Evolutionary conservation across 1,140 invertebrate genomes (phyloP), one percentile per base, ranked within the genome.

Genomic region (Octopus bimaculoides): DNA sequence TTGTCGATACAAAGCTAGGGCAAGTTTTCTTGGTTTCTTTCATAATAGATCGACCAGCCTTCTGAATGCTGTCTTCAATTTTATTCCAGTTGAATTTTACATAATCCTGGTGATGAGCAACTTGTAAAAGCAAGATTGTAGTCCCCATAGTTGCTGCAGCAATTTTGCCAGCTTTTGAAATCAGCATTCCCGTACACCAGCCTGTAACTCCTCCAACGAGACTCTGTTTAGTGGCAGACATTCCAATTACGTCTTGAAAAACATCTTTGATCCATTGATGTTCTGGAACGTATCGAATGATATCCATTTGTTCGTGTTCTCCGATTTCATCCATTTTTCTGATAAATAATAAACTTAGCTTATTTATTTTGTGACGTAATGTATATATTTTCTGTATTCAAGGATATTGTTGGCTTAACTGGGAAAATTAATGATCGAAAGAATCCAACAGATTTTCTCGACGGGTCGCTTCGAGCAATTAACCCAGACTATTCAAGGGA

Each of bases 91-190:
- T 89, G 52, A 91, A 88, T 79, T 95, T 95, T 75, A 98, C 94
- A 83, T 97, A 97, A n/a, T 96, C 96, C 87, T 96, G 94, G 86
- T 97, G 94, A 81, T 95, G 94, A 4, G 96, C 96, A 84, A 90
- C 92, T 91, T 98, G 95, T 78, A 98, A 88, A 84, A 97, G 91
- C 83, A 98, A 94, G 56, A 98, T 94, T 81, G 95, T 94, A 79
- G 96, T 95, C 81, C 96, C 97, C 81, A 97, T 89, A 10, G 95
- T 95, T 79, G 96, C 93, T 9, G 96, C 96, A 75, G 95, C 95
- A 80, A 95, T 91, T 92, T 97, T 97, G 9, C 96, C 96, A 83
- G 97, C 93, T 92, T 97, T 97, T 93, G 96, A 95, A 83, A 95
- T 94, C 66, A 96, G 89, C 89, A 95, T 97, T 73, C 96, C 96